Base-by-base conservation (phyloP, 2,888 invertebrate genomes). In the Agrypnus murinus region DNA sequence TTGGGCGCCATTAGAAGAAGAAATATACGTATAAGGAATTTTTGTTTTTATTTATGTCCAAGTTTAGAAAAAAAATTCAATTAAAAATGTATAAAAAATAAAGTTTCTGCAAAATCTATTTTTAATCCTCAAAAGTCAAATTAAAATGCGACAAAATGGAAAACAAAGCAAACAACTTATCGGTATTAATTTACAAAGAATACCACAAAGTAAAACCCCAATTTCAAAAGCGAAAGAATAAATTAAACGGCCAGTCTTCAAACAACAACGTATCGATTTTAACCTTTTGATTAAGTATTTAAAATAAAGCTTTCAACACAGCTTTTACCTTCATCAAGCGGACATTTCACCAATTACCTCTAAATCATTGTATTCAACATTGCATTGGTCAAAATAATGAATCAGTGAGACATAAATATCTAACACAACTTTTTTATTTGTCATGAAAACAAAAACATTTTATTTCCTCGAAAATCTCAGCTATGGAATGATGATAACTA, bases 181-280 rank as follows among this genome's bases (percentile, higher is more conserved):
- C 45, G 32, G 14, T 31, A 60, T 60, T 31, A 62, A 7, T 32
- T 40, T 38, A 19, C 25, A 40, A 62, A 46, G 32, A 53, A 38
- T 10, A 40, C 53, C 53, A 38, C 63, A 64, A 64, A 65, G 43
- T 55, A 46, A 65, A 65, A 58, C 53, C 53, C 46, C 25, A 25
- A 25, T 25, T 46, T 57, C 43, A 65, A 57, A 43, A 40, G 31
- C 45, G 50, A 36, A 57, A 48, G 62, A 63, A 63, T 38, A 59
- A 66, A 66, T 66, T 66, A 58, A 66, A 53, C 50, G 63, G 9
- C 14, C 53, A 31, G 25, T 50, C 8, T 50, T 63, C 40, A 38
- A 32, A 19, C 19, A 15, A 12, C 12, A 34, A 25, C 14, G 46
- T 59, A 59, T 66, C 19, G 66, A 66, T 66, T 59, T 59, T 32